These are phyloP conservation scores for Pemphigus obesinymphae DNA, from an alignment of 1,140 invertebrate species.

Conservation along the genomic window DNA sequence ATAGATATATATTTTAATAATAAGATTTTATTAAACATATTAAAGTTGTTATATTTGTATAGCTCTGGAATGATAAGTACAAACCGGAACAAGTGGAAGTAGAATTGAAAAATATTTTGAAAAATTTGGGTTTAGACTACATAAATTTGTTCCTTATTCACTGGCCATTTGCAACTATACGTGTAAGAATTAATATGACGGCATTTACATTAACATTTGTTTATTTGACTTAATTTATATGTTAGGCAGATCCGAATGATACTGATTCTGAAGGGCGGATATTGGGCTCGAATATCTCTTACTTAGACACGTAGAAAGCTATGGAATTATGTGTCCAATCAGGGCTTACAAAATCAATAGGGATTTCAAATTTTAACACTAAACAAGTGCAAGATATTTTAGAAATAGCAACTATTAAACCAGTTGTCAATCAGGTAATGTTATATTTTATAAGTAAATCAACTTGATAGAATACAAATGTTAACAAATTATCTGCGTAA, in stretches of 20 bases:
- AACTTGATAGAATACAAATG: no score
- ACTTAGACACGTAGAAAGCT: conserved; percentile 66
- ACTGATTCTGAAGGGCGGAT: conserved; percentile 50
- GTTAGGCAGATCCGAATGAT: not conserved
- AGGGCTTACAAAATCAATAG: conserved; percentile 73
- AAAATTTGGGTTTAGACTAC: conserved; percentile 64
- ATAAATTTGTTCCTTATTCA: conserved; percentile 75
- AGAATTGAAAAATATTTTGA: conserved; percentile 57
- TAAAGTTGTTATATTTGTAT: no score
- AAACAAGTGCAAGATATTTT: conserved; percentile 69
- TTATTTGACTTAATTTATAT: not conserved
- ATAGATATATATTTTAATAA: no score
- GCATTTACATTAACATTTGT: not conserved
- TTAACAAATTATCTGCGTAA: no score
- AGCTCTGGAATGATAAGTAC: conserved; percentile 58
- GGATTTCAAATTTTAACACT: conserved; percentile 83
- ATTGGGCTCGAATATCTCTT: conserved; percentile 55
- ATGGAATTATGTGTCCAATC: conserved; percentile 68
- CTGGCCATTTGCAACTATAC: conserved; percentile 67
- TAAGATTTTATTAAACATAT: no score
- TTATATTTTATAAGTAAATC: no score
- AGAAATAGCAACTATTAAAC: conserved; percentile 62
- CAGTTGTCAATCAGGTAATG: conserved; percentile 68
- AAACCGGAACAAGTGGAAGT: conserved; percentile 52
- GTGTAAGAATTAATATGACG: conserved; percentile 47